phyloP scores from a whole-genome alignment of 2,113 vertebrate genomes.

The Hydropotes inermis region DNA sequence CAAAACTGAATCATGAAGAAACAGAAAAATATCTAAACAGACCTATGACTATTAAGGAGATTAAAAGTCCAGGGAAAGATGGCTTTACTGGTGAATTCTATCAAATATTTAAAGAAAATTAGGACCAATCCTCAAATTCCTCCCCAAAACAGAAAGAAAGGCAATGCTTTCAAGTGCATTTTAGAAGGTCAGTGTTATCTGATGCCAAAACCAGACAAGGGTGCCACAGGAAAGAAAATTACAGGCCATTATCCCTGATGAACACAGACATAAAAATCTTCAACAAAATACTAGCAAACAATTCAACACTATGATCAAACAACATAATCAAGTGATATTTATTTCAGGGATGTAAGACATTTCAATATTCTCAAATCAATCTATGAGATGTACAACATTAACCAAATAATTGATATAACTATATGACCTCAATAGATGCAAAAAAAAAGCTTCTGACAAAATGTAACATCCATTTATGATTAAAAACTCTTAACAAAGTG shows the following conservation, averaged over 20 bases:
- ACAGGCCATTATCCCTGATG: not conserved
- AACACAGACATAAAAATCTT: not conserved
- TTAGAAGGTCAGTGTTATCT: not conserved
- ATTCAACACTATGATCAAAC: not conserved
- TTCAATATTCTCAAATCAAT: not conserved
- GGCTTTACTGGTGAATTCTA: not conserved
- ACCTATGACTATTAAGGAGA: not conserved
- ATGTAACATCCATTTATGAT: not conserved
- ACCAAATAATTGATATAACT: not conserved
- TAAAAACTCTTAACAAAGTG: not conserved
- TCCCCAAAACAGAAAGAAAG: not conserved
- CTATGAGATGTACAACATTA: not conserved
- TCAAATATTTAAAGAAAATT: not conserved
- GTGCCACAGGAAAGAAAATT: not conserved
- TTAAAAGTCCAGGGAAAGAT: not conserved
- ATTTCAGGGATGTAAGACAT: not conserved
- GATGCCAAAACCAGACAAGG: not conserved
- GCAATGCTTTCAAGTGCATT: not conserved
- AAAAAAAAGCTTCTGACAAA: not conserved
- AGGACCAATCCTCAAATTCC: not conserved
- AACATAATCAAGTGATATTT: not conserved
- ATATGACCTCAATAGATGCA: not conserved
- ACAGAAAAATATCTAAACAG: not conserved
- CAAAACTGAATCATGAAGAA: not conserved
- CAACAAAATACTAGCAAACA: not conserved